Evolutionary conservation across 2,113 vertebrate genomes (phyloP), one percentile per base, ranked within the genome.

Genomic region (Rutilus rutilus): DNA sequence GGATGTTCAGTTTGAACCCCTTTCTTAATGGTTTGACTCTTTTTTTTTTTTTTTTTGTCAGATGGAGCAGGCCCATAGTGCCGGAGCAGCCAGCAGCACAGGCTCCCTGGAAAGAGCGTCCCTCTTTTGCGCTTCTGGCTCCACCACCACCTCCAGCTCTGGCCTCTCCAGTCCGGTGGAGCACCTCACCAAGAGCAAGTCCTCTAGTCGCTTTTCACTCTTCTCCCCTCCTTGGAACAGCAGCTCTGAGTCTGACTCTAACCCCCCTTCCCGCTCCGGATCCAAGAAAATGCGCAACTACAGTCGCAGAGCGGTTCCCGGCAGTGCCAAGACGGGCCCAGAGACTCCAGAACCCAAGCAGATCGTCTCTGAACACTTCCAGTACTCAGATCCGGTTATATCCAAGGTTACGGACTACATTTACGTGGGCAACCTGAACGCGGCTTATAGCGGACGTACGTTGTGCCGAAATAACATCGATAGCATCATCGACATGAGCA

Each of bases 31-130:
- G 21, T 79, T 36, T 42, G 21, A 6, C 10, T 30, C n/a, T n/a
- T n/a, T n/a, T n/a, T n/a, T 12, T 67, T n/a, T 78, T 5, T 67
- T n/a, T 78, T 5, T 33, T 21, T 33, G 12, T 64, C 91, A 96
- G 95, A 94, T 96, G 93, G 95, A 95, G 82, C 94, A 96, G 91
- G 93, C 93, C 39, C 94, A 96, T 90, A 94, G 90, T 19, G 92
- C 92, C 1, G 91, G 92, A 50, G 92, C 93, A 6, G 94, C 92
- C 84, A 93, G 92, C 89, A 95, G 93, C 90, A 96, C 88, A 0
- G 93, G 91, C 1, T 95, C 94, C 33, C 88, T 95, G 75, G 94
- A 91, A 62, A 87, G 90, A 5, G 92, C 94, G 0, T 95, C 95
- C 0, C 82, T 94, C 25, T 96, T 95, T 90, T 96, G 94, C 8